A percentile compares a stretch with the other conserved stretches of the same genome.
phyloP scores from a whole-genome alignment of 2,113 vertebrate genomes.

The Abramis brama region DNA sequence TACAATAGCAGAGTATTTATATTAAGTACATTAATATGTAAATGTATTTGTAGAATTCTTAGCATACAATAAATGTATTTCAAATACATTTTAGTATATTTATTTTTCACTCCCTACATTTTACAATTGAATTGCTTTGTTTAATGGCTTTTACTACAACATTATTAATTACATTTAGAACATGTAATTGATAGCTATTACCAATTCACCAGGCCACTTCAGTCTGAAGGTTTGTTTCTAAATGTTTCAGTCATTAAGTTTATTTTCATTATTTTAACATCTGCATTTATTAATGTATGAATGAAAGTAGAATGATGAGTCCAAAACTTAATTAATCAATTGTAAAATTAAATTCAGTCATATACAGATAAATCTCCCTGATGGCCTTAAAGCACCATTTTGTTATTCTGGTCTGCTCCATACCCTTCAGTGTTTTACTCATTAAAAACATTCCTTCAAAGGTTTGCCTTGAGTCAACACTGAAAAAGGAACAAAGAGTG shows the following conservation, averaged over 20 bases:
- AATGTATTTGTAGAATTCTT: too few relatives aligned
- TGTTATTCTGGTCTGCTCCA: background rate
- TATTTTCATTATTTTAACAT: background rate
- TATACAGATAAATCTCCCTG: background rate
- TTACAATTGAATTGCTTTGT: too few relatives aligned
- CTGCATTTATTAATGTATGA: background rate
- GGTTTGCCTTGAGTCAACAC: conserved; percentile 26
- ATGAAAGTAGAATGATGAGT: background rate
- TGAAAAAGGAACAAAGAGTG: background rate
- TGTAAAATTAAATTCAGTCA: background rate
- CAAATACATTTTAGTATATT: too few relatives aligned
- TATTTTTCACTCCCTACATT: too few relatives aligned
- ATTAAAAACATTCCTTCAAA: conserved; percentile 30
- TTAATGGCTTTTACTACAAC: too few relatives aligned
- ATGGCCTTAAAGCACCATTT: background rate
- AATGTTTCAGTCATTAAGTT: background rate
- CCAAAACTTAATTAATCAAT: background rate
- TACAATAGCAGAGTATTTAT: too few relatives aligned
- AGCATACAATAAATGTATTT: too few relatives aligned
- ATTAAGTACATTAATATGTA: too few relatives aligned
- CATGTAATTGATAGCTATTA: background rate
- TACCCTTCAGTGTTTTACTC: background rate
- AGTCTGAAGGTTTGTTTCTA: background rate
- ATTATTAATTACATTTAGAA: background rate
- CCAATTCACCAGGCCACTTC: background rate